Percentiles rank a stretch among this genome's conserved stretches.
Evolutionary conservation across 2,888 invertebrate species (phyloP).

Genomic region (Apotomis turbidana): DNA sequence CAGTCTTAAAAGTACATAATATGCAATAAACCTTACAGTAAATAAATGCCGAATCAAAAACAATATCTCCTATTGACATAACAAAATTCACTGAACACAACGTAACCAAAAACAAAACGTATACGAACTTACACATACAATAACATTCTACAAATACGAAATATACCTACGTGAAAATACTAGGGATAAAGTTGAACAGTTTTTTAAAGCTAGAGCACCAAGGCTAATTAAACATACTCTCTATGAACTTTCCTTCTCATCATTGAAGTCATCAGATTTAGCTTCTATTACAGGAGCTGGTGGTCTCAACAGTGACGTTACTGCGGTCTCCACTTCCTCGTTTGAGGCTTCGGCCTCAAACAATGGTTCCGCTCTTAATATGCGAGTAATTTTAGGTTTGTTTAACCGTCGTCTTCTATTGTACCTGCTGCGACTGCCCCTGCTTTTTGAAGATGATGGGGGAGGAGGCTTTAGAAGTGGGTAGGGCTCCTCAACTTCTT

Average conservation of each 20-base stretch:
- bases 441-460: conserved; percentile 57
- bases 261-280: conserved; percentile 54
- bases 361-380: conserved; percentile 68
- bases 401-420: conserved; percentile 62
- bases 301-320: conserved; percentile 64
- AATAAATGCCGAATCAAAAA: conserved; percentile 52
- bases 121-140: conserved; percentile 8
- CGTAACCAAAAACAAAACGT: not conserved
- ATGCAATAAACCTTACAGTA: conserved; percentile 29
- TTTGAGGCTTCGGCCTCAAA: conserved; percentile 64
- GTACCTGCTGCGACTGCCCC: conserved; percentile 56
- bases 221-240: not conserved
- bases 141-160: conserved; percentile 1
- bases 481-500: conserved; percentile 70
- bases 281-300: conserved; percentile 63
- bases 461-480: conserved; percentile 77
- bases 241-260: conserved; percentile 43
- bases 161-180: not conserved
- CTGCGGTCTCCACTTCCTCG: conserved; percentile 55
- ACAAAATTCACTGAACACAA: conserved; percentile 9
- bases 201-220: conserved; percentile 24
- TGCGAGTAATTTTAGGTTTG: conserved; percentile 64
- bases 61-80: conserved; percentile 14
- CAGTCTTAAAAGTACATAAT: conserved; percentile 17
- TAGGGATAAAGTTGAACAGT: conserved; percentile 4